These are phyloP conservation scores for Zhengitettix transpicula DNA, from an alignment of 2,888 invertebrate species.

Conservation along the genomic window DNA sequence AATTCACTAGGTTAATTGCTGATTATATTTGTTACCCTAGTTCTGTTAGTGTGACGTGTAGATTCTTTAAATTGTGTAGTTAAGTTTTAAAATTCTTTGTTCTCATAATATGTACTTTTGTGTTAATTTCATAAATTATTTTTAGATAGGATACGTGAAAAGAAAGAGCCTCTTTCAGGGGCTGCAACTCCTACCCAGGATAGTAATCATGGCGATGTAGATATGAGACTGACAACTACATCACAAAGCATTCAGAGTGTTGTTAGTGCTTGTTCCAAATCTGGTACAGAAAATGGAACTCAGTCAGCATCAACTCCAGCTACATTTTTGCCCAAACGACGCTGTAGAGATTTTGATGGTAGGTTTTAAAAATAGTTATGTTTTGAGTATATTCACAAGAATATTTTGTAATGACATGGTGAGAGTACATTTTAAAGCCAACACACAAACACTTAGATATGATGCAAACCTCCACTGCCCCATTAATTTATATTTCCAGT, in stretches of 20 bases:
- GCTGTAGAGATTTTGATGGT: slow-evolving; percentile 84
- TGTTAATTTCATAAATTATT: not conserved
- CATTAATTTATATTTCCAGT: too few species aligned
- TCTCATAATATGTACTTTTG: not conserved
- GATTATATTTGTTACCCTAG: too few species aligned
- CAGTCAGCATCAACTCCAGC: slow-evolving; percentile 2
- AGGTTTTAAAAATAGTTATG: slow-evolving; percentile 17
- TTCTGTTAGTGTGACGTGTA: too few species aligned
- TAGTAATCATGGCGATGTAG: slow-evolving; percentile 38
- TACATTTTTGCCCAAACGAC: slow-evolving; percentile 30
- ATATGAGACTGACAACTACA: slow-evolving; percentile 31
- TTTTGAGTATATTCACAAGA: too few species aligned
- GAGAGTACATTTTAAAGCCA: too few species aligned
- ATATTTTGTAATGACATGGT: too few species aligned
- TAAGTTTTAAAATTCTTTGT: too few species aligned
- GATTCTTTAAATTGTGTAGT: too few species aligned
- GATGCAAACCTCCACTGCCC: too few species aligned
- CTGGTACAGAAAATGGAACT: not conserved
- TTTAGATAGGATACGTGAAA: slow-evolving; percentile 26
- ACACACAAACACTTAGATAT: too few species aligned
- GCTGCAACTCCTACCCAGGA: slow-evolving; percentile 39
- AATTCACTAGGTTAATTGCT: too few species aligned
- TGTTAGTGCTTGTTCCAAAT: slow-evolving; percentile 19
- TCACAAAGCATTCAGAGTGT: slow-evolving; percentile 36
- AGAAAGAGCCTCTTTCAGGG: slow-evolving; percentile 27